Evolutionary conservation across 2,888 invertebrate genomes (phyloP).

Genomic region (Synergus gifuensis): DNA sequence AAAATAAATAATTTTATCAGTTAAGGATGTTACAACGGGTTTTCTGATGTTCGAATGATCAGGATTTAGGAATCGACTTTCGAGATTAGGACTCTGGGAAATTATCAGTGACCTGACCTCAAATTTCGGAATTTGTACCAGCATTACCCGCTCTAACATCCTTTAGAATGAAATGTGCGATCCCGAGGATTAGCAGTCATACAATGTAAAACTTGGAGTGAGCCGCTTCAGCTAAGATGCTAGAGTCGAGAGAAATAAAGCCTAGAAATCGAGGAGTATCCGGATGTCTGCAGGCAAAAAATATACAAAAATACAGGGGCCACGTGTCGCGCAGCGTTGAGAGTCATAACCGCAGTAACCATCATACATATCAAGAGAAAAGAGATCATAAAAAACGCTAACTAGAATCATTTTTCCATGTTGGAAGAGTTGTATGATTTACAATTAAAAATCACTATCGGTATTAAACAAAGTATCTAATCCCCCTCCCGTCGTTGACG

Average conservation of each 20-base stretch:
- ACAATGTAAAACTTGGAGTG: constrained; percentile 34
- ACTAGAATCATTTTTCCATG: constrained; percentile 75
- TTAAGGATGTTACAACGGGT: no score
- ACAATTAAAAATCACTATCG: constrained; percentile 75
- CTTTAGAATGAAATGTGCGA: not conserved
- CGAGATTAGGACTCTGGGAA: no score
- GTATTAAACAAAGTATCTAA: constrained; percentile 73
- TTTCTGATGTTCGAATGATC: no score
- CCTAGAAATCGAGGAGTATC: constrained; percentile 50
- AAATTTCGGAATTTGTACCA: no score
- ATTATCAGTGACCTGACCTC: no score
- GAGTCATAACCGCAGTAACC: constrained; percentile 68
- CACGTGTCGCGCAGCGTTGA: constrained; percentile 68
- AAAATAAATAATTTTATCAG: not conserved
- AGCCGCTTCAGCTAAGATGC: constrained; percentile 30
- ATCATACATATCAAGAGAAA: constrained; percentile 75
- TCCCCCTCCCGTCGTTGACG: constrained; percentile 52
- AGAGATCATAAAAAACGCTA: constrained; percentile 78
- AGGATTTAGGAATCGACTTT: no score
- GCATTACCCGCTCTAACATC: not conserved
- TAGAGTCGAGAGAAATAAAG: constrained; percentile 47
- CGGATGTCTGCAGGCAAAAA: constrained; percentile 57
- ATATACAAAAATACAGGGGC: constrained; percentile 69
- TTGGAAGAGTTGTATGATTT: constrained; percentile 71
- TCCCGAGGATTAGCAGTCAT: constrained; percentile 33